These are phyloP conservation scores for Calcarius lapponicus DNA, from an alignment of 2,797 vertebrate species.

Conservation along the genomic window DNA sequence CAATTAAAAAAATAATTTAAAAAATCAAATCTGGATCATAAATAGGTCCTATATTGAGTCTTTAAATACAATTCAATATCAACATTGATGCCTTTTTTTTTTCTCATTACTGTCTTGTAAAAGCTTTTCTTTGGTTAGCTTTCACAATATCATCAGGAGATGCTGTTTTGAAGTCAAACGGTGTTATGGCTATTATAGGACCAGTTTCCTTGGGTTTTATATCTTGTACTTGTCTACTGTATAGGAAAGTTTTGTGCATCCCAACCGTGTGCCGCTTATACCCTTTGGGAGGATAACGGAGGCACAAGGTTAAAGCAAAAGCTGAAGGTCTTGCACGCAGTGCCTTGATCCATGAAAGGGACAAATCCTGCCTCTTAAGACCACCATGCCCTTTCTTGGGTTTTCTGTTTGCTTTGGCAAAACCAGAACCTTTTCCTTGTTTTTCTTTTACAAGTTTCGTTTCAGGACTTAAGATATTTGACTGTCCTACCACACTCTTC, in stretches of 20 bases:
- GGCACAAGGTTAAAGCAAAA: constrained; percentile 88
- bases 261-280: constrained; percentile 49
- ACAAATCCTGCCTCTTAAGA: constrained; percentile 63
- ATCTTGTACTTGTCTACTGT: constrained; percentile 77
- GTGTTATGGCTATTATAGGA: constrained; percentile 77
- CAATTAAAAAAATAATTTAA: constrained; percentile 45
- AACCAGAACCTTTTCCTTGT: constrained; percentile 47
- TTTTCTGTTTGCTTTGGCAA: constrained; percentile 58
- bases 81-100: neutral
- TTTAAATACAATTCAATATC: constrained; percentile 13
- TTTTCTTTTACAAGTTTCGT: constrained; percentile 61
- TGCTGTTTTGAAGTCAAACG: constrained; percentile 91
- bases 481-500: neutral
- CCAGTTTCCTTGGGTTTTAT: constrained; percentile 77
- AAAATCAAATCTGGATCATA: constrained; percentile 39
- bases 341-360: constrained; percentile 64
- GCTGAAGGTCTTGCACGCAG: constrained; percentile 87
- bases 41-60: constrained; percentile 21
- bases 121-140: constrained; percentile 90
- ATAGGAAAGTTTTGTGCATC: constrained; percentile 76
- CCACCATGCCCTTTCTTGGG: constrained; percentile 23
- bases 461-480: constrained; percentile 50
- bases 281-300: constrained; percentile 75
- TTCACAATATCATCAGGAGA: constrained; percentile 95
- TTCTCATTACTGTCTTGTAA: constrained; percentile 80